These are phyloP conservation scores for Gortyna flavago DNA, from an alignment of 2,888 invertebrate genomes.

Conservation along the genomic window DNA sequence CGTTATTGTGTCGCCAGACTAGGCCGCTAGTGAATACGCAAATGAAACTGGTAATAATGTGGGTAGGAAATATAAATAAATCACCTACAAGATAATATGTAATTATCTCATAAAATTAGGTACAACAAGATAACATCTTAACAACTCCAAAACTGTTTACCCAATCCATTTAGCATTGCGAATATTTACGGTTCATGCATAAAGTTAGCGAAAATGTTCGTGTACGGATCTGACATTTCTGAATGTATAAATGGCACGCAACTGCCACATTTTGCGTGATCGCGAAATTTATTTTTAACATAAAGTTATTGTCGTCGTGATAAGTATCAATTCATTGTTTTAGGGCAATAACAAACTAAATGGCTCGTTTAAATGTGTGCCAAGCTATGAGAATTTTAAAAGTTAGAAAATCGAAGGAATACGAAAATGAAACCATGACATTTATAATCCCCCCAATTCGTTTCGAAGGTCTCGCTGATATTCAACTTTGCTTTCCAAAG, in stretches of 20 bases:
- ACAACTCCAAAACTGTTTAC: conserved; percentile 3
- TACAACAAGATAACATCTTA: not conserved
- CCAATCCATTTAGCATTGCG: conserved; percentile 5
- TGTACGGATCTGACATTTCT: conserved; percentile 33
- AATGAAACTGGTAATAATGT: not conserved
- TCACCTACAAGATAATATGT: not conserved
- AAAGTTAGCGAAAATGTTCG: conserved; percentile 17
- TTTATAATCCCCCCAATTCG: not conserved
- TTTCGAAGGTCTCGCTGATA: not conserved
- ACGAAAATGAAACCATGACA: not conserved
- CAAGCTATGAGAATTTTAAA: not conserved
- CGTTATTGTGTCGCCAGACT: not conserved
- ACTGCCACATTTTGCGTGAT: conserved; percentile 34
- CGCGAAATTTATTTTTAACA: conserved; percentile 24
- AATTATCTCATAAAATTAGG: not conserved
- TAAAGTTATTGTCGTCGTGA: not conserved
- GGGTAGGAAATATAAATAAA: not conserved
- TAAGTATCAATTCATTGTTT: conserved; percentile 19
- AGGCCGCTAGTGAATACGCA: not conserved
- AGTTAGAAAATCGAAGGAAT: not conserved
- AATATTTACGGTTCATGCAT: conserved; percentile 8
- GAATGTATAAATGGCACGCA: conserved; percentile 45
- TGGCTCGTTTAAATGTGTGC: conserved; percentile 9
- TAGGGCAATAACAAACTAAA: conserved; percentile 8
- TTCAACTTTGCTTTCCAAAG: not conserved